Evolutionary conservation across 2,888 invertebrate species (phyloP), one percentile per base, ranked within the genome.

Genomic region (Eupithecia pulchellata): DNA sequence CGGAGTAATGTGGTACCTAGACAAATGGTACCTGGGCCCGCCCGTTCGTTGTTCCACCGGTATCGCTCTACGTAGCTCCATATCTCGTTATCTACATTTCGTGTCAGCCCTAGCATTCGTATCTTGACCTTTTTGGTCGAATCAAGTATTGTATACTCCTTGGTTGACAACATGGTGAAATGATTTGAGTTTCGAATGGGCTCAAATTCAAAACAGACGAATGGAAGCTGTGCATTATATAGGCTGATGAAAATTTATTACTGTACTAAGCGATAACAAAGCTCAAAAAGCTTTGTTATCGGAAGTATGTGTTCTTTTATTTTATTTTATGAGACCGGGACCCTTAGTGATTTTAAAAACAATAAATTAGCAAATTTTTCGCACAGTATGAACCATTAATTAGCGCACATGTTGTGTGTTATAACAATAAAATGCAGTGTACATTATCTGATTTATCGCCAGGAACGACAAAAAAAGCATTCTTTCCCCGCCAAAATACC

Each of bases 1-100:
- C 20, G 64, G 58, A 57, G 72, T 71, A 68, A 66, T 66, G 66
- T 71, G 60, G 66, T 66, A 72, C 73, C 47, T 42, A 72, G 73
- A 77, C 71, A 75, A 75, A 78, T 75, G 72, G 72, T 72, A 70
- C 52, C 65, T 47, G 65, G 68, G 66, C 57, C 74, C 78, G 73
- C 78, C 78, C 68, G 67, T 78, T 77, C 73, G 73, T 25, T 75
- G 77, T 78, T 63, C 29, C 58, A 11, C 30, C 14, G 34, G 32
- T 60, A 61, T 61, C 34, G 61, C 34, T 13, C 61, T 8, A 42
- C 42, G 25, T 27, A 4, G 32, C 58, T 32, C 32, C 3, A 32
- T 60, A 32, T 60, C 58, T 60, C 32, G 32, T 20, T 60, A 32
- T 60, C 58, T 30, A n/a, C 58, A n/a, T 30, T 61, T 61, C 66